Conservation (phyloP, 1,140 invertebrate species). For the Drosophila setifemur region DNA sequence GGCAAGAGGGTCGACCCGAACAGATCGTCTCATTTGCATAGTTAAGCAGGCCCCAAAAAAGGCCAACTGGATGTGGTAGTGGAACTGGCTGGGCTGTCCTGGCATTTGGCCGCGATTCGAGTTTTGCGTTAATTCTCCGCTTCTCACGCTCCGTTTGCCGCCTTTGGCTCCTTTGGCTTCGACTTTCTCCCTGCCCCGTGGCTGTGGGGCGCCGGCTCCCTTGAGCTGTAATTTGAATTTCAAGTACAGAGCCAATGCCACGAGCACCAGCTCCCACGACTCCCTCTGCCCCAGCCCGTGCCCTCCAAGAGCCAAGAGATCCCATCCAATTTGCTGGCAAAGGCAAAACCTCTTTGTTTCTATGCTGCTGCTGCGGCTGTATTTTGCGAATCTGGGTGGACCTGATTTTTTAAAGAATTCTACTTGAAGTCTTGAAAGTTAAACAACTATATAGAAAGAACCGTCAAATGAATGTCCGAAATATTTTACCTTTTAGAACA, state of each 20-base stretch:
- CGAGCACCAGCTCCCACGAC: conserved; percentile 13
- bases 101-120: conserved; percentile 30
- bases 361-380: conserved; percentile 33
- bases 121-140: conserved; percentile 32
- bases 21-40: conserved; percentile 37
- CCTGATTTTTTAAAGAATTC: no score
- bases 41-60: conserved; percentile 8
- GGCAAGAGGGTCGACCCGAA: neutral
- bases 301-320: no score
- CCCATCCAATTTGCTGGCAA: neutral
- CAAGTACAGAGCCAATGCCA: conserved; percentile 51
- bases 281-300: neutral
- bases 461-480: no score
- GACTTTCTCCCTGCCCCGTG: neutral
- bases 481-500: no score
- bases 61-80: neutral
- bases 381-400: neutral
- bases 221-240: conserved; percentile 72
- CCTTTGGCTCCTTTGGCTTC: conserved; percentile 6
- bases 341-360: conserved; percentile 32
- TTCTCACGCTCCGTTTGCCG: neutral
- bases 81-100: neutral
- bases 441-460: no score
- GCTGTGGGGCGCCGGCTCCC: conserved; percentile 22
- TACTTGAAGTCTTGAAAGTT: no score